Evolutionary conservation across 2,888 invertebrate species (phyloP).

Genomic region (Euspilapteryx auroguttella): DNA sequence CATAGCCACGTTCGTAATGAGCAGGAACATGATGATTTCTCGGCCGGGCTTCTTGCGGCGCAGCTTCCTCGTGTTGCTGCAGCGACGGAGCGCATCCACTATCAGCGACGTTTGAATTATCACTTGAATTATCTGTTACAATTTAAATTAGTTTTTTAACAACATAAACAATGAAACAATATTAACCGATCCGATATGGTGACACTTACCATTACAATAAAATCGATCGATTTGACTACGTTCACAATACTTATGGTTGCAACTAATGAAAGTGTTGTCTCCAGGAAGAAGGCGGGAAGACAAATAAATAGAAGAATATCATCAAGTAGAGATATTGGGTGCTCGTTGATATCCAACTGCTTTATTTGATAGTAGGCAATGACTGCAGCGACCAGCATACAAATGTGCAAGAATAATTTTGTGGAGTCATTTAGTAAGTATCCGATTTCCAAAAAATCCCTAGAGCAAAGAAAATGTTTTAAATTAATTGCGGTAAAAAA

Average conservation of each 20-base stretch:
- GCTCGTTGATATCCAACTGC: slow-evolving; percentile 66
- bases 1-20: slow-evolving; percentile 75
- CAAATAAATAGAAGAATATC: slow-evolving; percentile 72
- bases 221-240: slow-evolving; percentile 50
- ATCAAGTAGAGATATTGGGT: slow-evolving; percentile 67
- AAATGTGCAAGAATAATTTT: slow-evolving; percentile 50
- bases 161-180: too few species aligned
- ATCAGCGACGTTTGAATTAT: slow-evolving; percentile 74
- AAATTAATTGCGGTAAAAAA: too few species aligned
- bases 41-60: slow-evolving; percentile 72
- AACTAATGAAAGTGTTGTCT: slow-evolving; percentile 68
- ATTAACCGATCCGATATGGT: too few species aligned
- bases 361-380: slow-evolving; percentile 66
- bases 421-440: slow-evolving; percentile 51
- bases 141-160: too few species aligned
- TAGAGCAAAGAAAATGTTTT: slow-evolving; percentile 18
- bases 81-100: slow-evolving; percentile 73
- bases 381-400: slow-evolving; percentile 62
- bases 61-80: slow-evolving; percentile 65
- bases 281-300: slow-evolving; percentile 72
- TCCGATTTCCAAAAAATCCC: slow-evolving; percentile 47
- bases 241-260: slow-evolving; percentile 62
- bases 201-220: slow-evolving; percentile 61
- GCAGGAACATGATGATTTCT: slow-evolving; percentile 74
- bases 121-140: slow-evolving; percentile 71